phyloP scores from a whole-genome alignment of 2,888 invertebrate species.

The Archips crataeganus region DNA sequence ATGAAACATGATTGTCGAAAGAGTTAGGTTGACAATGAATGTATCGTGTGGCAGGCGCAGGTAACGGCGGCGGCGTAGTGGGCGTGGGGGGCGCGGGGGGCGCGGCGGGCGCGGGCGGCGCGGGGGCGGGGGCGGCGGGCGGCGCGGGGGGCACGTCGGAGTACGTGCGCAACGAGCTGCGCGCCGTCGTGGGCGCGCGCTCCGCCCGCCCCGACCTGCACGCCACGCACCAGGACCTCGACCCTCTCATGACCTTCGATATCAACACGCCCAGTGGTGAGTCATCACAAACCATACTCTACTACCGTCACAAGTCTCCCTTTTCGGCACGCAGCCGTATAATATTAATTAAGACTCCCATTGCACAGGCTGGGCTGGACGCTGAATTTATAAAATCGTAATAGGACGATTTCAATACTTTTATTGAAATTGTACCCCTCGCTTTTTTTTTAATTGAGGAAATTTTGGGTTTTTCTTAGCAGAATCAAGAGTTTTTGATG shows the following conservation, averaged over 20 bases:
- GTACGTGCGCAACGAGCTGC: slow-evolving; percentile 95
- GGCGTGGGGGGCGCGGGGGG: slow-evolving; percentile 89
- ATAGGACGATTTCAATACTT: too few relatives aligned
- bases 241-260: slow-evolving; percentile 89
- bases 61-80: slow-evolving; percentile 53
- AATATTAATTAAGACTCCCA: neutral
- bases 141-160: slow-evolving; percentile 90
- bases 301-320: neutral
- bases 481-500: too few relatives aligned
- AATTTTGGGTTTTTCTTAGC: too few relatives aligned
- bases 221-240: slow-evolving; percentile 87
- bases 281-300: slow-evolving; percentile 43
- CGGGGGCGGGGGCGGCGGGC: slow-evolving; percentile 68
- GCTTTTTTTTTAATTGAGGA: too few relatives aligned
- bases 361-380: neutral
- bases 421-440: too few relatives aligned
- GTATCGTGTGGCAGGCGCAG: slow-evolving; percentile 23
- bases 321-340: neutral
- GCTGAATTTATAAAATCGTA: neutral
- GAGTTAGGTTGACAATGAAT: neutral
- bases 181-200: slow-evolving; percentile 95
- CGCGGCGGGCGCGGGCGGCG: slow-evolving; percentile 75
- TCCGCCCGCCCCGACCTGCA: slow-evolving; percentile 85
- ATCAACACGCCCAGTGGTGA: slow-evolving; percentile 87
- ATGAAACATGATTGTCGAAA: neutral